These are phyloP conservation scores for Actinemys pallida DNA, from an alignment of 2,113 vertebrate genomes.

Conservation along the genomic window DNA sequence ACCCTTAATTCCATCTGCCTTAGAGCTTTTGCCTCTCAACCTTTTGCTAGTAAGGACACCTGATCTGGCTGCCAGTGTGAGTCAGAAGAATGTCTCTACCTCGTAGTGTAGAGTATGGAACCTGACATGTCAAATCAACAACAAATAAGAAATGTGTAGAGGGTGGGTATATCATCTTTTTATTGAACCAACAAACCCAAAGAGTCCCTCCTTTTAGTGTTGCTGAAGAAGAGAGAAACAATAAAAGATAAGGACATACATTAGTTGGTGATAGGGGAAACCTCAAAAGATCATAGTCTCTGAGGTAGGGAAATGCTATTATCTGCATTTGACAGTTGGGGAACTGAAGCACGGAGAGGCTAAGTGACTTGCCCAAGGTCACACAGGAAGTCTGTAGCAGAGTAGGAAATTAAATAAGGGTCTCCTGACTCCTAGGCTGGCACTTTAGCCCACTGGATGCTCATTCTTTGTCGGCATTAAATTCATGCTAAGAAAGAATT, in stretches of 20 bases:
- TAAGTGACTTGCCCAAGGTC: rapidly evolving
- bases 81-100: background rate
- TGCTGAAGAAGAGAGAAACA: background rate
- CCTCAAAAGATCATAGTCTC: background rate
- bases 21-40: background rate
- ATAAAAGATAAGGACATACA: background rate
- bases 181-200: background rate
- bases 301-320: background rate
- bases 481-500: background rate
- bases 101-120: background rate
- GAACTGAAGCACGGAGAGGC: rapidly evolving
- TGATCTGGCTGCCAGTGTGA: background rate
- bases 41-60: background rate
- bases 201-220: background rate
- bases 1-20: background rate
- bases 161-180: background rate
- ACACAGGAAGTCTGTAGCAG: background rate
- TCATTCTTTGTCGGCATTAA: background rate
- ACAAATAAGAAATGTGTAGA: background rate
- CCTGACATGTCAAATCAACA: background rate
- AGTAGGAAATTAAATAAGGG: background rate
- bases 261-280: background rate
- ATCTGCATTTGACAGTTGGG: background rate
- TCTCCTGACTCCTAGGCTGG: background rate
- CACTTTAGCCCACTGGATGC: background rate